Evolutionary conservation across 92 coral and sea anemone genomes (phyloP).

Genomic region (Actinernus sp.): DNA sequence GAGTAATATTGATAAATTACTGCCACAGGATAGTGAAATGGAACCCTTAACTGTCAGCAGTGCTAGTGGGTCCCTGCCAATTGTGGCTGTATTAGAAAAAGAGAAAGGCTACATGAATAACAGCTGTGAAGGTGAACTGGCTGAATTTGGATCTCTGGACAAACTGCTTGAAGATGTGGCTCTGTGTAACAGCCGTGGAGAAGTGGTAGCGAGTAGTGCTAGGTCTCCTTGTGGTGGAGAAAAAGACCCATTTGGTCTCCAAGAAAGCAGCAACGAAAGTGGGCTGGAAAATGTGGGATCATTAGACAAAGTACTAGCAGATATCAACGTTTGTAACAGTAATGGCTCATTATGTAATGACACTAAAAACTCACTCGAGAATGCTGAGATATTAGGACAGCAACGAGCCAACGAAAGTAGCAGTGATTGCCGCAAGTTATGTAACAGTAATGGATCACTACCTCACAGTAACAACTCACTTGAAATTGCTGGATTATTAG

Average conservation of each 20-base stretch:
- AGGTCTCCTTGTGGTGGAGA: no score
- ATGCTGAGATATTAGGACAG: background rate
- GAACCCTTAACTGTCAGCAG: no score
- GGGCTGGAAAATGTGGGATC: background rate
- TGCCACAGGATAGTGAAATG: no score
- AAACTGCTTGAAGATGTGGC: background rate
- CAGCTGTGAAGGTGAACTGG: no score
- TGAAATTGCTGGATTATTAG: background rate
- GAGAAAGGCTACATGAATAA: no score
- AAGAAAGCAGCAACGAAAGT: background rate
- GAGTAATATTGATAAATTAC: no score
- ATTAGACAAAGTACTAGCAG: background rate
- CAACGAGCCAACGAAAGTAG: background rate
- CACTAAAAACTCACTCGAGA: background rate
- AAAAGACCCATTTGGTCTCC: no score
- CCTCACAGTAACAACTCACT: conserved; percentile 1
- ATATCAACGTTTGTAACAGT: background rate
- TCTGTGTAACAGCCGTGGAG: background rate
- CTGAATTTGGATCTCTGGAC: background rate
- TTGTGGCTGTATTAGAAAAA: no score
- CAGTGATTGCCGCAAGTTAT: no score
- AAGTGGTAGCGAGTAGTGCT: no score
- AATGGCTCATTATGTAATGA: background rate
- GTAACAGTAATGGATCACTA: no score
- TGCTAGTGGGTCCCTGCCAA: no score